Conservation (phyloP, 2,113 vertebrate genomes). For the Sturnus vulgaris region DNA sequence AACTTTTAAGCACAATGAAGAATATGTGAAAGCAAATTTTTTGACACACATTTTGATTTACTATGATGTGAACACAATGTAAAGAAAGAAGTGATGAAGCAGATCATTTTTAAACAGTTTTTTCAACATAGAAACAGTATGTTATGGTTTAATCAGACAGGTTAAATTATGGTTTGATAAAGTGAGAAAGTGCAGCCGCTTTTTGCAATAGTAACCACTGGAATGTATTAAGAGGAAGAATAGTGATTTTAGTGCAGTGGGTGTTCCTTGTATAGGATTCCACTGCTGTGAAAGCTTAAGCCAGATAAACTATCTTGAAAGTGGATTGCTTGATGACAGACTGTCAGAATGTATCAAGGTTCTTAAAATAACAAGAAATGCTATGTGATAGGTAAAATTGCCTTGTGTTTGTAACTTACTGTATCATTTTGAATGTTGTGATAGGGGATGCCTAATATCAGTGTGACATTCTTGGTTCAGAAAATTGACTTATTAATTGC, state of each 20-base stretch:
- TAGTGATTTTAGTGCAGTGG: neutral
- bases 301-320: constrained; percentile 6
- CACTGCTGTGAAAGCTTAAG: constrained; percentile 31
- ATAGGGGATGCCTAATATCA: neutral
- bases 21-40: neutral
- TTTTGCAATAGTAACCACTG: neutral
- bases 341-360: constrained; percentile 45
- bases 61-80: neutral
- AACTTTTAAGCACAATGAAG: neutral
- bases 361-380: constrained; percentile 40
- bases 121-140: neutral
- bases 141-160: neutral
- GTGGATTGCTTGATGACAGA: constrained; percentile 46
- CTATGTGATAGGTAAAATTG: constrained; percentile 28
- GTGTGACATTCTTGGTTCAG: neutral
- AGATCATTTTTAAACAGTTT: neutral
- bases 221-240: constrained; percentile 6
- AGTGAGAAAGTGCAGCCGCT: neutral
- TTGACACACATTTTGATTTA: neutral
- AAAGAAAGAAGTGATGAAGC: neutral
- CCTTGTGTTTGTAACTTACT: constrained; percentile 21
- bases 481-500: constrained; percentile 17
- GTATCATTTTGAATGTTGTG: constrained; percentile 24
- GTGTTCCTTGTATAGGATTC: neutral
- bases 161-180: neutral